These are phyloP conservation scores for Belonocnema kinseyi DNA, from an alignment of 1,140 invertebrate genomes.

Conservation along the genomic window DNA sequence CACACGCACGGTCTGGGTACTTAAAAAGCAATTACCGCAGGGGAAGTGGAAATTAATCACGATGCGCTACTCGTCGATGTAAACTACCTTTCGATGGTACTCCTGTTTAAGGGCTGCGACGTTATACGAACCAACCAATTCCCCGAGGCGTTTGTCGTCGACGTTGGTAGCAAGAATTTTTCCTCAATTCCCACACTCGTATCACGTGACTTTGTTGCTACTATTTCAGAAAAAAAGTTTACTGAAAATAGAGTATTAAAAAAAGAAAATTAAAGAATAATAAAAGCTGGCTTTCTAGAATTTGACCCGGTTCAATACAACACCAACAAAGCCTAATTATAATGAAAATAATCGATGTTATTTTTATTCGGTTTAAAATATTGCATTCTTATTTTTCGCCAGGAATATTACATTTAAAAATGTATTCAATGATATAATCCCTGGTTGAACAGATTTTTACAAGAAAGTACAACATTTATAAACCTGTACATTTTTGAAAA, in stretches of 20 bases:
- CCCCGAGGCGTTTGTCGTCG: slow-evolving; percentile 61
- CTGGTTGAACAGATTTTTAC: too few species aligned
- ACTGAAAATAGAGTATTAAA: background rate
- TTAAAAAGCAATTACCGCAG: slow-evolving; percentile 65
- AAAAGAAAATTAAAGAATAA: background rate
- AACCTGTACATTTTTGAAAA: too few species aligned
- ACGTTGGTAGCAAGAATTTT: slow-evolving; percentile 51
- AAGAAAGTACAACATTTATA: too few species aligned
- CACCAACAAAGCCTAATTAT: too few species aligned
- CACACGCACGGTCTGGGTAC: slow-evolving; percentile 55
- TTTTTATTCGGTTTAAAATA: too few species aligned
- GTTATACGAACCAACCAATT: slow-evolving; percentile 60
- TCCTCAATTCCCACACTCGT: slow-evolving; percentile 51
- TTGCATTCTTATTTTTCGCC: too few species aligned
- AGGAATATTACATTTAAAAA: too few species aligned
- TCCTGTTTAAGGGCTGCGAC: slow-evolving; percentile 56
- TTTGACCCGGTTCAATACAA: too few species aligned
- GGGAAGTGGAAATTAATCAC: slow-evolving; percentile 67
- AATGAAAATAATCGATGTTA: too few species aligned
- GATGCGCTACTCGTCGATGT: slow-evolving; percentile 62
- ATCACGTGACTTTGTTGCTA: background rate
- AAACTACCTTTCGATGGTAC: slow-evolving; percentile 70
- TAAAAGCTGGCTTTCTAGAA: too few species aligned
- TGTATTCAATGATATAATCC: too few species aligned
- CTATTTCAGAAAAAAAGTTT: background rate